phyloP scores from a whole-genome alignment of 53 echinoderm and acorn worm species.

The Holothuria leucospilota region DNA sequence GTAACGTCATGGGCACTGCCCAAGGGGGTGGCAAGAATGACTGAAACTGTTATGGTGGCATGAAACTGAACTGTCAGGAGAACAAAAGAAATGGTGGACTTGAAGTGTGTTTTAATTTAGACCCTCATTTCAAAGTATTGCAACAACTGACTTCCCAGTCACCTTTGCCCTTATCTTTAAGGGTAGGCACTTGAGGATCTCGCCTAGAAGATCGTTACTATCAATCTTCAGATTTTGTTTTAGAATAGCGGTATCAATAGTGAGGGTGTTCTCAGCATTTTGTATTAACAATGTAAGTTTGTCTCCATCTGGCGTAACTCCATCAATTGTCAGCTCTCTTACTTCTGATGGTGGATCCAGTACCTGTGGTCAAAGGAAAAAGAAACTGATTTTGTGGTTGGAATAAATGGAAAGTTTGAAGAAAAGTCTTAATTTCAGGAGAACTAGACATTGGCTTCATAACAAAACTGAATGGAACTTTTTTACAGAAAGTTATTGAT shows the following conservation, averaged over 20 bases:
- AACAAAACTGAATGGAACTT: no score
- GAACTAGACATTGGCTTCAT: no score
- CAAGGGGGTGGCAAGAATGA: no score
- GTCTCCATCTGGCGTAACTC: not conserved
- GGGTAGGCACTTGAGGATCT: not conserved
- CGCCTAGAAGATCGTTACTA: not conserved
- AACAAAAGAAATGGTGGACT: no score
- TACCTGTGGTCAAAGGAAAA: not conserved
- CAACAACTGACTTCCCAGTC: not conserved
- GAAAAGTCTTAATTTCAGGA: no score
- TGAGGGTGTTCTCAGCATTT: not conserved
- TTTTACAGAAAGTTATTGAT: no score
- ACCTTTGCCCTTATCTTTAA: not conserved
- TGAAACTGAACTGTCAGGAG: no score
- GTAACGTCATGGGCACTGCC: no score
- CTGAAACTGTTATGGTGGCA: no score
- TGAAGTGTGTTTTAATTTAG: no score
- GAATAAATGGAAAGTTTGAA: no score
- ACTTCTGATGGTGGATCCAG: slow-evolving; percentile 2
- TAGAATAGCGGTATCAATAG: not conserved
- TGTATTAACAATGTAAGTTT: not conserved
- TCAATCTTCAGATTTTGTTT: not conserved
- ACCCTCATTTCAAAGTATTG: not conserved
- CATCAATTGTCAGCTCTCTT: not conserved
- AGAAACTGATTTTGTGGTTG: no score